Conservation (phyloP, 1,140 invertebrate genomes). For the Heliconius eleuchia region DNA sequence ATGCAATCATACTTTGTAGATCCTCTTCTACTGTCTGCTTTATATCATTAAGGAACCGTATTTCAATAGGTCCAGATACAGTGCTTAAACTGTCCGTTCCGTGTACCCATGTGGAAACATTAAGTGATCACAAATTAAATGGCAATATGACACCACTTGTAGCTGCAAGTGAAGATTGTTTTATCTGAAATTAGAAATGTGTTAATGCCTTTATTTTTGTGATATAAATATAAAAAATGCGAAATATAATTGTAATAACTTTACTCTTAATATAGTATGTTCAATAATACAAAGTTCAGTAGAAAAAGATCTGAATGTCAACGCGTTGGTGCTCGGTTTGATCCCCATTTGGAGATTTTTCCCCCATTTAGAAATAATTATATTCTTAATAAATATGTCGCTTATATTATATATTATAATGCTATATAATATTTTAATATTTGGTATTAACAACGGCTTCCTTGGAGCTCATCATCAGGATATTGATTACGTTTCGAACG, state of each 20-base stretch:
- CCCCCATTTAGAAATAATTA: not conserved
- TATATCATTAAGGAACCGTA: not conserved
- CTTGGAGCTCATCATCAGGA: slow-evolving; percentile 32
- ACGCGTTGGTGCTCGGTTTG: too few relatives aligned
- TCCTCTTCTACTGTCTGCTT: not conserved
- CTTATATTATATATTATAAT: slow-evolving; percentile 14
- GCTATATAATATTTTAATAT: not conserved
- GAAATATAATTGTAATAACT: too few relatives aligned
- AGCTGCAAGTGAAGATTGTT: not conserved
- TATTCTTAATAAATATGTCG: not conserved
- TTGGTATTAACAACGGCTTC: not conserved
- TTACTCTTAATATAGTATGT: too few relatives aligned
- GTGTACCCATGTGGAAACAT: slow-evolving; percentile 1
- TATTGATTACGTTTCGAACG: slow-evolving; percentile 55
- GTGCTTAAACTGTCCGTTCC: not conserved
- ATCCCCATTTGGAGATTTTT: too few relatives aligned
- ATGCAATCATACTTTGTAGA: not conserved
- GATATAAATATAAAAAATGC: too few relatives aligned
- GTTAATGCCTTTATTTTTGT: too few relatives aligned
- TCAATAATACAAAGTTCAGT: too few relatives aligned
- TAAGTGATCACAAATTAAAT: slow-evolving; percentile 4
- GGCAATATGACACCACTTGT: not conserved
- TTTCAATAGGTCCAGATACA: not conserved
- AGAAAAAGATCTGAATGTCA: too few relatives aligned
- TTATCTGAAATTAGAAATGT: not conserved